Base-by-base conservation (phyloP, 1,140 invertebrate species). In the Temnothorax longispinosus region DNA sequence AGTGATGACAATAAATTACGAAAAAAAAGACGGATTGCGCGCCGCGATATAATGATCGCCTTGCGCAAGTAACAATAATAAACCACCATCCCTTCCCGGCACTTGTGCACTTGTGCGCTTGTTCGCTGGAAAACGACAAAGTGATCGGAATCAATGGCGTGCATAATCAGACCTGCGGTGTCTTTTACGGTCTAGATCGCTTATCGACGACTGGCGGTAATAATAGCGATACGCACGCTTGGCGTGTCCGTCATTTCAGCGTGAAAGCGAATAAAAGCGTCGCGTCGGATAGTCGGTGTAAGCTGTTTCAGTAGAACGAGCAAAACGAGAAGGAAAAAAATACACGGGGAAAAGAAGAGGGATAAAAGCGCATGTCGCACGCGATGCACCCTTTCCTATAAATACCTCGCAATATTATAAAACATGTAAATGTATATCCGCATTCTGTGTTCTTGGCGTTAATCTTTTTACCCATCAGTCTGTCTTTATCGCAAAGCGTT, bases 151-250 rank as follows among this genome's bases (percentile, higher is more conserved):
- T 90, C 89, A 88, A 89, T 80, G 86, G 80, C 74, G 86, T 81
- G 89, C 75, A 90, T 90, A 81, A 90, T 90, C 89, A 52, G 56
- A 21, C 38, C n/a, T n/a, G 35, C 54, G 38, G 62, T 89, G 75
- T 90, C 88, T 88, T 90, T 89, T 76, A 88, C 88, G 71, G 89
- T 41, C 89, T 90, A 90, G 88, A 90, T 90, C 88, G 85, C 67
- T 90, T 90, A 90, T 90, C 89, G 86, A 85, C 60, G 77, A 32
- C 62, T 86, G 21, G 78, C 85, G 76, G 76, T 90, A 90, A 90
- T 90, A 89, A 90, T 90, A 87, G 88, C 88, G 58, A 60, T 90
- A 89, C 88, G 85, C 86, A 54, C 32, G 67, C 44, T 15, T n/a
- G 71, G 21, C 87, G 67, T 80, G 77, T 69, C 72, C 60, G 88